phyloP scores from a whole-genome alignment of 2,797 vertebrate genomes.

The Iguana delicatissima region DNA sequence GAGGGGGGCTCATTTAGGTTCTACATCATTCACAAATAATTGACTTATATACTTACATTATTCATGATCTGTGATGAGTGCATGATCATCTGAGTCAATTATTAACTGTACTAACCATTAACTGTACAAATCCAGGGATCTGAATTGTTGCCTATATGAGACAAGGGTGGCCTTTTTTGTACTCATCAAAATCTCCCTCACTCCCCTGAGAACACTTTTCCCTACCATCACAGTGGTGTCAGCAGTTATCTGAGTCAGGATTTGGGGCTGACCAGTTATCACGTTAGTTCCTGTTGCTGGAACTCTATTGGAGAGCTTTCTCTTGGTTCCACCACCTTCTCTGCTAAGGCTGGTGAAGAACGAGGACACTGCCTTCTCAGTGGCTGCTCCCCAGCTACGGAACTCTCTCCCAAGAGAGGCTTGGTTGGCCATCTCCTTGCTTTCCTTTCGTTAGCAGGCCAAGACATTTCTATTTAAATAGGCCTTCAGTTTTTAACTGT shows the following conservation, averaged over 20 bases:
- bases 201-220: background rate
- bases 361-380: too few species aligned
- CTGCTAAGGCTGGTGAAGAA: too few species aligned
- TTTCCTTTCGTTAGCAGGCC: too few species aligned
- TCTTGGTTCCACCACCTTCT: too few species aligned
- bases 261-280: too few species aligned
- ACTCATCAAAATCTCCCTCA: background rate
- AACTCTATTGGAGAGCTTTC: background rate
- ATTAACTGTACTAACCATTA: background rate
- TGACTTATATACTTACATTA: slow-evolving; percentile 11
- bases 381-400: too few species aligned
- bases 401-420: too few species aligned
- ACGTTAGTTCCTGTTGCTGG: background rate
- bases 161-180: background rate
- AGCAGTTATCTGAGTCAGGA: background rate
- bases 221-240: background rate
- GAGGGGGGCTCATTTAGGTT: background rate
- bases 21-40: slow-evolving; percentile 10
- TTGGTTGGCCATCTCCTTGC: too few species aligned
- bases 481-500: too few species aligned
- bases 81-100: background rate
- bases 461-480: too few species aligned
- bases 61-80: slow-evolving; percentile 23
- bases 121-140: background rate
- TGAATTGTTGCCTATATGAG: background rate